A percentile compares a stretch with the other conserved stretches of the same genome.
phyloP scores from a whole-genome alignment of 2,888 invertebrate species.

The Limenitis arthemis region DNA sequence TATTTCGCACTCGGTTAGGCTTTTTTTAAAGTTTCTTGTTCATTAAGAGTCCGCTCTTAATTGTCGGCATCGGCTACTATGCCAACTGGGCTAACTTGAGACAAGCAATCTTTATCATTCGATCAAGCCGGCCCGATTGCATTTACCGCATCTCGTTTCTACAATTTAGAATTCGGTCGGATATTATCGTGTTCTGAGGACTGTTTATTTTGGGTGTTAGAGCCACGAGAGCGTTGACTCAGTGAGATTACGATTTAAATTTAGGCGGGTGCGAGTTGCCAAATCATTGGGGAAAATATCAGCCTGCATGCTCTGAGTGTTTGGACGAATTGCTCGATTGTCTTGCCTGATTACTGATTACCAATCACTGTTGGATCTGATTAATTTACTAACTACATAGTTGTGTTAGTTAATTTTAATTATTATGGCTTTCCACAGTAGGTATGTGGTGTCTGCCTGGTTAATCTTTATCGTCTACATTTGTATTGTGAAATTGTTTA shows the following conservation, averaged over 20 bases:
- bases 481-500: no score
- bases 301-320: conserved; percentile 38
- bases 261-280: conserved; percentile 67
- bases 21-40: conserved; percentile 6
- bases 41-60: conserved; percentile 4
- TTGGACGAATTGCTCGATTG: conserved; percentile 40
- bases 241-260: conserved; percentile 69
- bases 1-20: no score
- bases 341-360: conserved; percentile 12
- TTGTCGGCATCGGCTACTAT: conserved; percentile 1
- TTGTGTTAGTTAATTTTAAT: no score
- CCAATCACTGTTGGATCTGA: background rate
- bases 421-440: no score
- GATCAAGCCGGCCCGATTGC: conserved; percentile 1
- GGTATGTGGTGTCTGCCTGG: no score
- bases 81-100: conserved; percentile 4
- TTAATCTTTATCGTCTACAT: no score
- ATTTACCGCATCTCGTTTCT: conserved; percentile 29
- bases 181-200: conserved; percentile 51
- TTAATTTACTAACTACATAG: no score
- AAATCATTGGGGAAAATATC: conserved; percentile 65
- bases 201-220: conserved; percentile 60
- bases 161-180: conserved; percentile 44
- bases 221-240: conserved; percentile 67
- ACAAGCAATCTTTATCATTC: background rate